A percentile compares a stretch with the other conserved stretches of the same genome.
phyloP scores from a whole-genome alignment of 2,797 vertebrate species.

The Hozukius guyotensis region DNA sequence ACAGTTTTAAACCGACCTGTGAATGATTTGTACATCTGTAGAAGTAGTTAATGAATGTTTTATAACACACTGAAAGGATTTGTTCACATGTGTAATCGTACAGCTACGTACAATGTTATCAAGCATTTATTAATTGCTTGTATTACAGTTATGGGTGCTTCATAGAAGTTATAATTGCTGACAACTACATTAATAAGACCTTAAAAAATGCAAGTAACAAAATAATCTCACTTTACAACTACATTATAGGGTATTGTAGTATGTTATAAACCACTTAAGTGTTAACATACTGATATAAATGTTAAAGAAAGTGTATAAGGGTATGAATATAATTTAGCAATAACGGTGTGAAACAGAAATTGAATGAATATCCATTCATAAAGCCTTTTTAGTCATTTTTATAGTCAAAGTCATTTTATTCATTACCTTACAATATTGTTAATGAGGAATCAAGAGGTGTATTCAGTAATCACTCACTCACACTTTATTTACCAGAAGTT shows the following conservation, averaged over 20 bases:
- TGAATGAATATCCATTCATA: background rate
- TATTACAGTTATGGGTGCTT: background rate
- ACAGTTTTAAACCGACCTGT: background rate
- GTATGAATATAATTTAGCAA: background rate
- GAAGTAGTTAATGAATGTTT: background rate
- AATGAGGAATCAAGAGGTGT: background rate
- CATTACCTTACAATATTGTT: background rate
- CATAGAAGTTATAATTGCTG: background rate
- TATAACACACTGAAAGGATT: background rate
- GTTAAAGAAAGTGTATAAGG: background rate
- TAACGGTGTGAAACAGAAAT: background rate
- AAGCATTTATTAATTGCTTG: background rate
- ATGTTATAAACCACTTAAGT: background rate
- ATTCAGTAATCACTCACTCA: background rate
- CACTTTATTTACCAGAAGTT: constrained; percentile 20
- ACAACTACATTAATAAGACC: background rate
- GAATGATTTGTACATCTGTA: background rate
- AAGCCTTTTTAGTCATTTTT: background rate
- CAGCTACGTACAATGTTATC: background rate
- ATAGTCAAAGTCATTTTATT: background rate
- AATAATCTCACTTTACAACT: background rate
- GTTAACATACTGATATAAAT: background rate
- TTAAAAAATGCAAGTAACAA: background rate
- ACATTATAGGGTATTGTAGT: background rate
- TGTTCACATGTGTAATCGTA: background rate